These are phyloP conservation scores for Tauraco hartlaubi DNA, from an alignment of 2,797 vertebrate species.

Conservation along the genomic window DNA sequence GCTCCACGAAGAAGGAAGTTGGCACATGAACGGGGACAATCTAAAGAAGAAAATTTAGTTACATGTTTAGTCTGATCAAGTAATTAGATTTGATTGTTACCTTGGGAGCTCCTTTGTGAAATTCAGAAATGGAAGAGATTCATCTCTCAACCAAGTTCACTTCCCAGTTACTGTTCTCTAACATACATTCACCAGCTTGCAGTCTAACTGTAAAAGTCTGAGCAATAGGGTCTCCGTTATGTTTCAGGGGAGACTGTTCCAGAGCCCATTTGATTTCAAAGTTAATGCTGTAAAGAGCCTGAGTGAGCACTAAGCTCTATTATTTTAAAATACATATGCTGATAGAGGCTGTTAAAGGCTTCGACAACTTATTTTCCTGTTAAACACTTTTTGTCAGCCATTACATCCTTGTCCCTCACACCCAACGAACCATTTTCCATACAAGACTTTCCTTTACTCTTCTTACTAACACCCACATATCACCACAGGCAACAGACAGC, in stretches of 20 bases:
- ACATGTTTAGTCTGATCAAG: not conserved
- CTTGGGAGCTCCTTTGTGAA: not conserved
- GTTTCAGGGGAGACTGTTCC: not conserved
- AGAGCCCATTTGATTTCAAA: not conserved
- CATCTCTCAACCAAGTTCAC: not conserved
- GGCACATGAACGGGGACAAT: not conserved
- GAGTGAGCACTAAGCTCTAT: not conserved
- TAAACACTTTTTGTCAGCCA: not conserved
- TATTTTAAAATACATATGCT: not conserved
- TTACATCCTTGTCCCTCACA: not conserved
- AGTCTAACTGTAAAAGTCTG: not conserved
- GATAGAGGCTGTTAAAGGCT: not conserved
- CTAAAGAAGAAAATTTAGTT: not conserved
- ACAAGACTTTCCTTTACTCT: not conserved
- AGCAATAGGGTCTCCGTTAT: not conserved
- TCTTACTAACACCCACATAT: not conserved
- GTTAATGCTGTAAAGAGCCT: not conserved
- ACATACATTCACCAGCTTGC: not conserved
- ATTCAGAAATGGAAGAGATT: not conserved
- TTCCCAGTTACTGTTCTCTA: not conserved
- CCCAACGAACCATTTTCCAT: not conserved
- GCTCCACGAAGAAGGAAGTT: not conserved
- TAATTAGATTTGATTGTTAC: not conserved
- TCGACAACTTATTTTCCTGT: not conserved
- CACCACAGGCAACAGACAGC: constrained; percentile 6